Percentiles rank a stretch among this genome's conserved stretches.
Conservation (phyloP, 2,113 vertebrate species). For the Columba livia region DNA sequence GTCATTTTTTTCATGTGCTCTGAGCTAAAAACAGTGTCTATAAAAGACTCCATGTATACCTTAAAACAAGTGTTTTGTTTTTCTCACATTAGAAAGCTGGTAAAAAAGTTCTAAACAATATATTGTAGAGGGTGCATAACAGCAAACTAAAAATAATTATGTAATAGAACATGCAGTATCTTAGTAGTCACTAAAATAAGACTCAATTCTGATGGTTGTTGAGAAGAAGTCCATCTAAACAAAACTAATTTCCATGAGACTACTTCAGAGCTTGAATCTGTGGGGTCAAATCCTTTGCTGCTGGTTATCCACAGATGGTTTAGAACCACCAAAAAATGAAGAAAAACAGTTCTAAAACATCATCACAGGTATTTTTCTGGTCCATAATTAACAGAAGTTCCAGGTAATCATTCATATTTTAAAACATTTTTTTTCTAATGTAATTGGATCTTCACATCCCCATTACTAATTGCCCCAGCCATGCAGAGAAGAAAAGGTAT, state of each 20-base stretch:
- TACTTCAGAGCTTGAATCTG: neutral
- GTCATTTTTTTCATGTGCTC: conserved; percentile 69
- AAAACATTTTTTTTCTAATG: neutral
- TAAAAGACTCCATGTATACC: conserved; percentile 46
- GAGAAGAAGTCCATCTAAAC: neutral
- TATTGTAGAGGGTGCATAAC: neutral
- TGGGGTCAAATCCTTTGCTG: neutral
- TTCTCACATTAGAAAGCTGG: conserved; percentile 51
- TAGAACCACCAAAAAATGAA: neutral
- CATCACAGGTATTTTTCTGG: neutral
- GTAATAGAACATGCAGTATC: neutral
- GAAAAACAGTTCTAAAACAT: neutral
- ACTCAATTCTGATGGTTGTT: neutral
- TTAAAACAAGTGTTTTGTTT: conserved; percentile 40
- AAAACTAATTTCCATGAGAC: neutral
- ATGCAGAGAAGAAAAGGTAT: neutral
- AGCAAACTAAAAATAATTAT: neutral
- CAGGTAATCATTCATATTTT: neutral
- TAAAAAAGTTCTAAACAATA: conserved; percentile 9
- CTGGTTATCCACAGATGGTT: neutral
- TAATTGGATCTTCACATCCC: neutral
- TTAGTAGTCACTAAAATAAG: neutral
- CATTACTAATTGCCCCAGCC: neutral
- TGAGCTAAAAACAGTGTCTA: conserved; percentile 59
- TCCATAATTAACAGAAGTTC: neutral